A percentile compares a stretch with the other conserved stretches of the same genome.
Evolutionary conservation across 2,888 invertebrate genomes (phyloP).

Genomic region (Diarsia rubi): DNA sequence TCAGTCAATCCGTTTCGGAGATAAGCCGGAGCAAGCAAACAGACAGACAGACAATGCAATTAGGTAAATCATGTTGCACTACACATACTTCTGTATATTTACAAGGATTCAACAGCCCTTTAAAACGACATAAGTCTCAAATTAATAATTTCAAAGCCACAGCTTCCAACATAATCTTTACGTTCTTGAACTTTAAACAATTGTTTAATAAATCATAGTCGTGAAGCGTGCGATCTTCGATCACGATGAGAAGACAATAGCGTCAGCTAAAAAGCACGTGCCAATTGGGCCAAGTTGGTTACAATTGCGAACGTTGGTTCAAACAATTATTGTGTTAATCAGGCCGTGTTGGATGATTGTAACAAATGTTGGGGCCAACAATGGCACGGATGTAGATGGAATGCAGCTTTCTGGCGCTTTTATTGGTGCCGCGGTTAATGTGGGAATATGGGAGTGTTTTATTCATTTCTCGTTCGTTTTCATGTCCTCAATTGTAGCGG

Average conservation of each 20-base stretch:
- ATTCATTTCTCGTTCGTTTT: slow-evolving; percentile 43
- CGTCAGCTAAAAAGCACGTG: slow-evolving; percentile 62
- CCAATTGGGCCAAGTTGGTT: slow-evolving; percentile 60
- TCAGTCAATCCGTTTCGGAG: too few relatives aligned
- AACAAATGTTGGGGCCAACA: slow-evolving; percentile 60
- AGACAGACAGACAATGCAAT: neutral
- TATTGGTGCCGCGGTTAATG: slow-evolving; percentile 46
- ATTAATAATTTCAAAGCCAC: slow-evolving; percentile 9
- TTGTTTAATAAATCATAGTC: slow-evolving; percentile 56
- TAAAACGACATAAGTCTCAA: slow-evolving; percentile 3
- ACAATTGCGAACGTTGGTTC: slow-evolving; percentile 50
- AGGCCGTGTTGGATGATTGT: slow-evolving; percentile 37
- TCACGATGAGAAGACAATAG: slow-evolving; percentile 64
- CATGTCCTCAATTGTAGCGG: slow-evolving; percentile 36
- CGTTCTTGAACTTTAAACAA: slow-evolving; percentile 66
- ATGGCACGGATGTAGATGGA: slow-evolving; percentile 62
- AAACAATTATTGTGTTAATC: slow-evolving; percentile 52
- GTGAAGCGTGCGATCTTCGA: slow-evolving; percentile 60
- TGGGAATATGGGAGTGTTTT: slow-evolving; percentile 54
- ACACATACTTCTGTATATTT: neutral
- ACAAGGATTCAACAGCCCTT: neutral
- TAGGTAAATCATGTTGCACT: neutral
- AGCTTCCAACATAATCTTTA: slow-evolving; percentile 44
- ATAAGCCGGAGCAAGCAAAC: too few relatives aligned
- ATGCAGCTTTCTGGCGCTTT: slow-evolving; percentile 58